Evolutionary conservation across 2,888 invertebrate species (phyloP).

Genomic region (Rhamphomyia laevipes): DNA sequence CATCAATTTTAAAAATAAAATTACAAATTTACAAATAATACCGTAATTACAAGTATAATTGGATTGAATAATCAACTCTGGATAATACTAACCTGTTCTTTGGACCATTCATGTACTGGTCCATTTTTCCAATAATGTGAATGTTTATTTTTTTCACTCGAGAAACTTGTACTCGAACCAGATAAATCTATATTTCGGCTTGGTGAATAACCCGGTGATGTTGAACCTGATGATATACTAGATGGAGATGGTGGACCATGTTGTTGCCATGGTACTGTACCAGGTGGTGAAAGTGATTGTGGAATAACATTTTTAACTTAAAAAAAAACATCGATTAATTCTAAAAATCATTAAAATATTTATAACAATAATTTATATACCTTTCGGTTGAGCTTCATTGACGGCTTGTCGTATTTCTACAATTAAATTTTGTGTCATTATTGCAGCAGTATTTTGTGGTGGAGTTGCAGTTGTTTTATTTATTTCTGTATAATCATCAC

Average conservation of each 20-base stretch:
- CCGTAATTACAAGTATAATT: too few relatives aligned
- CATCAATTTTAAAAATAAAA: too few relatives aligned
- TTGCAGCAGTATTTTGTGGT: slow-evolving; percentile 46
- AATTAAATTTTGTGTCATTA: slow-evolving; percentile 67
- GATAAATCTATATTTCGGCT: slow-evolving; percentile 43
- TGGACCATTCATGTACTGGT: slow-evolving; percentile 66
- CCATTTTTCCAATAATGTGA: slow-evolving; percentile 57
- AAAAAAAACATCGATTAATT: not conserved
- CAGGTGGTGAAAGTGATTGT: slow-evolving; percentile 49
- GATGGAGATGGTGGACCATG: slow-evolving; percentile 51
- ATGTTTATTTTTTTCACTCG: slow-evolving; percentile 47
- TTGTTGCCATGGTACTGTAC: slow-evolving; percentile 51
- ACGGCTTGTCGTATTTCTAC: slow-evolving; percentile 83
- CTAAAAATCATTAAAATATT: not conserved
- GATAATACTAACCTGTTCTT: slow-evolving; percentile 59
- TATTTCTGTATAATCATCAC: slow-evolving; percentile 50
- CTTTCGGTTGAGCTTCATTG: slow-evolving; percentile 78
- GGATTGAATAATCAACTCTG: too few relatives aligned
- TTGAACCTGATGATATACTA: slow-evolving; percentile 50
- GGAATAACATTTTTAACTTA: slow-evolving; percentile 53
- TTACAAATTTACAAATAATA: too few relatives aligned
- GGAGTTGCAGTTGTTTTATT: slow-evolving; percentile 33
- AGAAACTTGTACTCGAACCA: slow-evolving; percentile 50
- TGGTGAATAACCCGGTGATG: slow-evolving; percentile 42
- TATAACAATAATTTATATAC: slow-evolving; percentile 35